These are phyloP conservation scores for Isurus oxyrinchus DNA, from an alignment of 2,113 vertebrate genomes.

Conservation along the genomic window DNA sequence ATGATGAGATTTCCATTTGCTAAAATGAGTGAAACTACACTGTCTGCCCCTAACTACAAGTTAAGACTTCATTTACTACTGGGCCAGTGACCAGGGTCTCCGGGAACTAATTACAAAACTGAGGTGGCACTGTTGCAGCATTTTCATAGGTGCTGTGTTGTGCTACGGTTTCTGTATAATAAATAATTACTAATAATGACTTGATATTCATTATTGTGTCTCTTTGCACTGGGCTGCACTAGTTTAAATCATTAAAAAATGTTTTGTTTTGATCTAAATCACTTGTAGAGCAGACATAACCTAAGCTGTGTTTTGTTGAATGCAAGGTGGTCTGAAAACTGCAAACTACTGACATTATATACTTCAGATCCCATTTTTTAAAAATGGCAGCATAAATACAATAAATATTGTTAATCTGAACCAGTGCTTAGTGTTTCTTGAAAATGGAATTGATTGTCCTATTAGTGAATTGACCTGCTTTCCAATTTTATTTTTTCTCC, in stretches of 20 bases:
- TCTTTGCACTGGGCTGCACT: neutral
- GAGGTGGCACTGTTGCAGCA: neutral
- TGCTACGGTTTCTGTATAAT: neutral
- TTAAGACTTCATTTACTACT: neutral
- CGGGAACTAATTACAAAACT: neutral
- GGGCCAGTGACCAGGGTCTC: neutral
- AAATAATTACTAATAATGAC: neutral
- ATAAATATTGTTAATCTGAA: constrained; percentile 24
- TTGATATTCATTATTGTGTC: neutral
- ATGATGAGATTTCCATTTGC: neutral
- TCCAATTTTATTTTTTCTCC: neutral
- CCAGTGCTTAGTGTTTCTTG: constrained; percentile 24
- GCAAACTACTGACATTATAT: constrained; percentile 39
- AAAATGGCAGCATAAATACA: neutral
- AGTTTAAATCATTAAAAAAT: neutral
- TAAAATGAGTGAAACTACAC: too few relatives aligned
- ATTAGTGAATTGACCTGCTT: neutral
- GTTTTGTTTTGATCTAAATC: neutral
- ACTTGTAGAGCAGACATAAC: neutral
- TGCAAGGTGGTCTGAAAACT: constrained; percentile 40
- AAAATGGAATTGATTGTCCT: neutral
- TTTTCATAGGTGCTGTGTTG: neutral
- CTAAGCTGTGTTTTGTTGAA: neutral
- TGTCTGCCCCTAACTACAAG: too few relatives aligned
- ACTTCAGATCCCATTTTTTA: constrained; percentile 10